phyloP scores from a whole-genome alignment of 2,113 vertebrate species.

The Origma solitaria region DNA sequence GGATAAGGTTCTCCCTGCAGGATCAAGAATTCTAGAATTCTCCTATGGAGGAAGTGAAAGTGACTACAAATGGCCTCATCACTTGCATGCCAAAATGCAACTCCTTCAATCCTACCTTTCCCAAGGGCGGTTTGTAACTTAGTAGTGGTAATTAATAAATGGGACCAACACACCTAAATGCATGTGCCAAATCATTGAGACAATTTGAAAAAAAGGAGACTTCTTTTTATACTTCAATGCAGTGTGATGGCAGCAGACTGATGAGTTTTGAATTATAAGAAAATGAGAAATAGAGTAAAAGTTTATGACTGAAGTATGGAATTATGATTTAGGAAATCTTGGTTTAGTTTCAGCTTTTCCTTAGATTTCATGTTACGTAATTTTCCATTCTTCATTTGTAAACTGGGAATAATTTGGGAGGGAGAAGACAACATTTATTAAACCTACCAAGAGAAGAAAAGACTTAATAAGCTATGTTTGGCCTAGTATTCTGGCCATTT shows the following conservation, averaged over 20 bases:
- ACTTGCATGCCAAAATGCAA: neutral
- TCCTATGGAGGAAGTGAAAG: neutral
- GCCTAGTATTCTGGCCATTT: neutral
- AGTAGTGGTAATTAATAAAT: neutral
- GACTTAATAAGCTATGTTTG: conserved; percentile 23
- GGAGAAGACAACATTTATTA: neutral
- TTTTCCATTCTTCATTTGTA: neutral
- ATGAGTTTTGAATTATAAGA: neutral
- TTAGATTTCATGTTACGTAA: neutral
- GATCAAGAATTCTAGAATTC: neutral
- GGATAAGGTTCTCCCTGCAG: neutral
- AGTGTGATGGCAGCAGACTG: neutral
- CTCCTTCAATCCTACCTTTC: neutral
- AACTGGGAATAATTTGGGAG: neutral
- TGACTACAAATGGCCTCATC: neutral
- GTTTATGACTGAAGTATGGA: neutral
- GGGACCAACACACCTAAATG: neutral
- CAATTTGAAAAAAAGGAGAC: neutral
- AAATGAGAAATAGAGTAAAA: neutral
- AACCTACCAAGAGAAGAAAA: neutral
- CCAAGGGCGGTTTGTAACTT: neutral
- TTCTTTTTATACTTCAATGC: neutral
- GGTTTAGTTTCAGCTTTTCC: neutral
- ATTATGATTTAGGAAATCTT: neutral
- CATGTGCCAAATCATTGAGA: neutral